A percentile compares a stretch with the other conserved stretches of the same genome.
Evolutionary conservation across 2,888 invertebrate species (phyloP).

Genomic region (Dorcus parallelipipedus): DNA sequence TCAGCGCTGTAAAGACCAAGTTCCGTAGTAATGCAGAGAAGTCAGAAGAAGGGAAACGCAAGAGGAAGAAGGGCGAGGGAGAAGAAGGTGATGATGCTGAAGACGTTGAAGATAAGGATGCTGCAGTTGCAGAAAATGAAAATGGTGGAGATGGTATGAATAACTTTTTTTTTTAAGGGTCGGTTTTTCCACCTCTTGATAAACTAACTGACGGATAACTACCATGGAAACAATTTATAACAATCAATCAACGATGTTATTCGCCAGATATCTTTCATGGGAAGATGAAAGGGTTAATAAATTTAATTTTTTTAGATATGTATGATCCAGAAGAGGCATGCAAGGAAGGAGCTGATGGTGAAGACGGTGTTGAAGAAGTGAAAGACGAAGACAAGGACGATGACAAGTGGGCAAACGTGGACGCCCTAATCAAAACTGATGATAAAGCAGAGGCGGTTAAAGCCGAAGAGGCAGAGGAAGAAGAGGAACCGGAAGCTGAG

Average conservation of each 20-base stretch:
- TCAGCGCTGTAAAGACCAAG: conserved; percentile 44
- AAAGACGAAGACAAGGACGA: conserved; percentile 40
- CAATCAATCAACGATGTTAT: too few species aligned
- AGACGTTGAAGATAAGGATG: conserved; percentile 37
- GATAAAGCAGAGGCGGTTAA: conserved; percentile 41
- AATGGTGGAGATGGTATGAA: conserved; percentile 18
- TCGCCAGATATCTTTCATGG: too few species aligned
- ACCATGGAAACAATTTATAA: too few species aligned
- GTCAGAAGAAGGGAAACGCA: conserved; percentile 36
- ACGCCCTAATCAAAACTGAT: conserved; percentile 45
- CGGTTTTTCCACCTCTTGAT: too few species aligned
- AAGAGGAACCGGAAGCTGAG: conserved; percentile 27
- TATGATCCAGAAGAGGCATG: conserved; percentile 45
- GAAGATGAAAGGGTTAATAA: neutral
- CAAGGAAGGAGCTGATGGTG: conserved; percentile 32
- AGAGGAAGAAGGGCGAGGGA: conserved; percentile 28
- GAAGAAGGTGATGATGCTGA: conserved; percentile 44
- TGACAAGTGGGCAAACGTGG: conserved; percentile 37
- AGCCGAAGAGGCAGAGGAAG: conserved; percentile 18
- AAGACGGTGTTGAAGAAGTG: conserved; percentile 40
- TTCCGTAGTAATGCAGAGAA: conserved; percentile 49
- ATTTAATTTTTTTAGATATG: conserved; percentile 34
- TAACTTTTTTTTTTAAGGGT: too few species aligned
- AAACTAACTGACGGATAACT: too few species aligned
- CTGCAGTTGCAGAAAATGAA: conserved; percentile 28